Evolutionary conservation across 2,113 vertebrate species (phyloP), one percentile per base, ranked within the genome.

Genomic region (Tauraco erythrolophus): DNA sequence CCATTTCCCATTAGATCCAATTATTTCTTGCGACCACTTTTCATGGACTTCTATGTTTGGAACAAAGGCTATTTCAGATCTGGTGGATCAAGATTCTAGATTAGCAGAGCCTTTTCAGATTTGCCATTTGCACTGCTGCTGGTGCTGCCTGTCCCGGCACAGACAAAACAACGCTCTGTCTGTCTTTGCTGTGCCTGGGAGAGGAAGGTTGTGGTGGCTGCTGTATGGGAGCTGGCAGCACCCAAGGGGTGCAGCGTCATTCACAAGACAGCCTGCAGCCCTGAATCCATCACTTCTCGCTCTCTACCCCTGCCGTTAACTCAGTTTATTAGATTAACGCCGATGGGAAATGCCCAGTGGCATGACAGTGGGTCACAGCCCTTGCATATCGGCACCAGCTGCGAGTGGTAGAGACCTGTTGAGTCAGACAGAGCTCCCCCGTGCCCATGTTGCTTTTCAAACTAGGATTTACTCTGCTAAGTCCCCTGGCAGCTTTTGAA

Each of bases 31-130:
- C 56, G 45, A 60, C 3, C 9, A 4, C 14, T 64, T 75, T 64
- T 46, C 53, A 30, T 27, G 35, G 53, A 64, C 2, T 68, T 72
- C 33, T 75, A 30, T 65, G 7, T 53, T 39, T 35, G 41, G 35
- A 79, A 23, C 35, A 72, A 79, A 80, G 19, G 11, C 19, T 17
- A 2, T 9, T 71, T 83, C 75, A 25, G 8, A 66, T 66, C 39
- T 31, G 0, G 0, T 39, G 28, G n/a, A 58, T 71, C 37, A 74
- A 76, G 91, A 64, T 60, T 30, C 33, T 68, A 18, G 4, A 60
- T 19, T 33, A 78, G 33, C 8, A 71, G 41, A 89, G 10, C 4
- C 22, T 81, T 74, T 48, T 53, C 39, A 57, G 37, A 27, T 3
- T 46, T 62, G 23, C 17, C 60, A 54, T 50, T 71, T 75, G 31